Evolutionary conservation across 2,113 vertebrate genomes (phyloP).

Genomic region (Anolis carolinensis): DNA sequence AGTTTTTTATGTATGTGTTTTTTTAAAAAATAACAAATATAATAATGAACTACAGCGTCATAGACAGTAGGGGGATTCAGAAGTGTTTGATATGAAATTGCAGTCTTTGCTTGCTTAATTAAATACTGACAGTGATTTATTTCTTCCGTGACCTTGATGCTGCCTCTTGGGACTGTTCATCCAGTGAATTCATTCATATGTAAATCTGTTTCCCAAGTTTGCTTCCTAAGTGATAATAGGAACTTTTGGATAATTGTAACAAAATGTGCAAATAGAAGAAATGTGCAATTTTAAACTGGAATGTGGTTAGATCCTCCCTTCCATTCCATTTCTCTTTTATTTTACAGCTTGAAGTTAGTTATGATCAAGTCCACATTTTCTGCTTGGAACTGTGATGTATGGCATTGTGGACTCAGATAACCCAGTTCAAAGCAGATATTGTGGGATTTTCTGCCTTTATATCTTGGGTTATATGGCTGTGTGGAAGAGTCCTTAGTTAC

Average conservation of each 20-base stretch:
- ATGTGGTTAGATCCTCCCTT: neutral
- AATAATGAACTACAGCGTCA: conserved; percentile 12
- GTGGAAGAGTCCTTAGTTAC: no score
- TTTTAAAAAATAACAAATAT: neutral
- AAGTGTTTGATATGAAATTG: conserved; percentile 18
- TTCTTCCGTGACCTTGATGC: neutral
- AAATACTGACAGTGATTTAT: conserved; percentile 16
- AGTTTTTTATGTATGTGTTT: neutral
- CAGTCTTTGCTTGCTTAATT: conserved; percentile 18
- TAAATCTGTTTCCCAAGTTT: conserved; percentile 12
- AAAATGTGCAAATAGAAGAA: neutral
- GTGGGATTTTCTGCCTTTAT: no score
- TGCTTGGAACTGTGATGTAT: no score
- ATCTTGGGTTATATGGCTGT: no score
- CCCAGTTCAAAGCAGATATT: no score
- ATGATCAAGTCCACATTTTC: no score
- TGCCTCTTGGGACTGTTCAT: conserved; percentile 27
- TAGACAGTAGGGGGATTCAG: conserved; percentile 20
- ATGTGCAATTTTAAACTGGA: neutral
- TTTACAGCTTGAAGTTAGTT: no score
- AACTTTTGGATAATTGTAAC: neutral
- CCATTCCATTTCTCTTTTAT: neutral
- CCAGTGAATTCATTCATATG: conserved; percentile 27
- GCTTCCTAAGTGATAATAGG: conserved; percentile 30
- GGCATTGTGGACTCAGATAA: no score